Evolutionary conservation across 2,113 vertebrate species (phyloP), one percentile per base, ranked within the genome.

Genomic region (Nothobranchius kuhntae): DNA sequence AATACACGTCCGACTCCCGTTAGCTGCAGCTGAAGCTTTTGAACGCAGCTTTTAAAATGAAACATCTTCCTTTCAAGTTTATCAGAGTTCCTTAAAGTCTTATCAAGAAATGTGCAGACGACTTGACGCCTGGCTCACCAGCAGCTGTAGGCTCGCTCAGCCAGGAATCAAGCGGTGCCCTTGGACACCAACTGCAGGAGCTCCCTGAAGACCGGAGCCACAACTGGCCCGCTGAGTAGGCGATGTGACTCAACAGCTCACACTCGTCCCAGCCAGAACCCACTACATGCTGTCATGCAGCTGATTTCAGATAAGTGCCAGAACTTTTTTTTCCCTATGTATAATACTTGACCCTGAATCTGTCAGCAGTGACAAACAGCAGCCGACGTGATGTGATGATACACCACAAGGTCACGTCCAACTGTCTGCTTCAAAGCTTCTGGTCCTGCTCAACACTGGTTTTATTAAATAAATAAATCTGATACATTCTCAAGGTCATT

Each of bases 121-220:
- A 82, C 63, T 71, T 73, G 88, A 82, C 80, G 73, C 86, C 88
- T 79, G 15, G n/a, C 59, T 71, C 66, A 73, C 84, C 86, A 89
- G 83, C 89, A 91, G 87, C 89, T 88, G 90, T 81, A 83, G 78
- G 75, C 70, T 90, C 80, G 71, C 82, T 85, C 67, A 84, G 84
- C 87, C 87, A 85, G 87, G 84, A 86, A 82, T 81, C 86, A 87
- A 82, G 81, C 35, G 58, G 77, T 72, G 84, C 78, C 77, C 77
- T 82, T 71, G 69, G 79, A 86, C 86, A 88, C 87, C 88, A 89
- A 89, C 89, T 86, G 84, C 86, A 82, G 77, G 73, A 75, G 76
- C 76, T 83, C 81, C 81, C 84, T 51, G 53, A 73, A 88, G 88
- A 77, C 80, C 1, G 61, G 78, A 69, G 80, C 81, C 81, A 89